Evolutionary conservation across 2,888 invertebrate genomes (phyloP), one percentile per base, ranked within the genome.

Genomic region (Drosophila anomalata): DNA sequence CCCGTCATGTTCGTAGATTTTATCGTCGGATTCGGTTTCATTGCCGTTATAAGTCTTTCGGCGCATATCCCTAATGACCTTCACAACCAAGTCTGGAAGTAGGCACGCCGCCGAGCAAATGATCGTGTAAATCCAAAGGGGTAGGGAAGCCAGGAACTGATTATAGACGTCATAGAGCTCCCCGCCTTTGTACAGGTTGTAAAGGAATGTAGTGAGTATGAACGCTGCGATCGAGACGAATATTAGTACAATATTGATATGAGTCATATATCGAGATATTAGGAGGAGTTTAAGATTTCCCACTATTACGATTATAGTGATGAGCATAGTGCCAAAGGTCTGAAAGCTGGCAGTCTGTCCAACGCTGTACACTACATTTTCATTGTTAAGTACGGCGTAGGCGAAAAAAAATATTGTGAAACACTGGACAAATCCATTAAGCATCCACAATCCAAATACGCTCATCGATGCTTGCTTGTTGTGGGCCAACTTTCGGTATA

Each of bases 391-490:
- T 3, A 92, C 79, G 17, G 87, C 77, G 66, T 90, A 91, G 0
- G 93, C 90, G 81, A 94, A 92, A 67, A 92, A 92, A 88, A 94
- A 95, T 33, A 95, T 93, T n/a, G 94, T 90, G 2, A 93, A 60
- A 0, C 94, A 93, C 86, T 96, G 96, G 92, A 94, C 94, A 1
- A 93, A 73, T 0, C 93, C 94, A 73, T 93, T 87, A 17, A 91
- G 6, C 22, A 93, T 92, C 96, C 96, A 96, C 39, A 92, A 89
- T 0, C 92, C 36, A 89, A 96, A 96, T 59, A 93, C 92, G 1
- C 81, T 75, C 92, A 93, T 93, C 0, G 94, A 93, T 90, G 96
- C 92, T 31, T 94, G 92, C 48, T 92, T 92, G 92, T 96, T 96
- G 69, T 92, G 92, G 0, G 89, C 90, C 67, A 94, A 93, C 41